Conservation (phyloP, 2,888 invertebrate genomes). For the Flexamia atlantica region DNA sequence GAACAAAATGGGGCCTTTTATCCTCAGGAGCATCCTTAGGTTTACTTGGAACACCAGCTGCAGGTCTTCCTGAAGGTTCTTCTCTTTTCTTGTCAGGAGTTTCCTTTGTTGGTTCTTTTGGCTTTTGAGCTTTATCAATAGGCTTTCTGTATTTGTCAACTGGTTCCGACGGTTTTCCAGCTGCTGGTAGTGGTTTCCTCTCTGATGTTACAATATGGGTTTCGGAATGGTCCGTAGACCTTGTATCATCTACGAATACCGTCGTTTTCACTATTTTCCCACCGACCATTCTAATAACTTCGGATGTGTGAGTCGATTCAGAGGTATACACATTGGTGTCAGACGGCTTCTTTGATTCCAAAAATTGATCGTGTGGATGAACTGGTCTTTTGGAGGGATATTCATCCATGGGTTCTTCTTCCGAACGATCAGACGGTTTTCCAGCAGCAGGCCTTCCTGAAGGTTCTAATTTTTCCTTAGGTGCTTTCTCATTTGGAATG, state of each 20-base stretch:
- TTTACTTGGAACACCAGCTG: conserved; percentile 52
- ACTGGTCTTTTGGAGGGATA: conserved; percentile 3
- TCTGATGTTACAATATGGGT: conserved; percentile 10
- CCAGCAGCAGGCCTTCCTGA: conserved; percentile 1
- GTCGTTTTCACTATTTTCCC: conserved; percentile 40
- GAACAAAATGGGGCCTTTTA: not conserved
- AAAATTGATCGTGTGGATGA: conserved; percentile 15
- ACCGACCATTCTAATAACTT: conserved; percentile 63
- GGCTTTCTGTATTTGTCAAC: conserved; percentile 46
- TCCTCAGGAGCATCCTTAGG: conserved; percentile 33
- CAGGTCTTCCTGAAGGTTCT: conserved; percentile 46
- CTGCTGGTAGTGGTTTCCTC: conserved; percentile 54
- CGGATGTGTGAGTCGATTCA: not conserved
- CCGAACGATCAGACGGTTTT: not conserved
- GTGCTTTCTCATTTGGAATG: not conserved
- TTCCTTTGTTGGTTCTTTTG: conserved; percentile 21
- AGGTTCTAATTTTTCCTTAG: conserved; percentile 9
- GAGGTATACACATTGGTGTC: not conserved
- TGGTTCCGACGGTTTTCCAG: conserved; percentile 58
- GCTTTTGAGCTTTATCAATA: not conserved
- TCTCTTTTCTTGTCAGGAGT: conserved; percentile 38
- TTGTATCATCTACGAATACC: conserved; percentile 48
- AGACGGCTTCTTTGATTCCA: conserved; percentile 2
- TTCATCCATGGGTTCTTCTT: not conserved
- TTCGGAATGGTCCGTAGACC: conserved; percentile 8